Base-by-base conservation (phyloP, 2,888 invertebrate genomes). In the Cheilosia scutellata region DNA sequence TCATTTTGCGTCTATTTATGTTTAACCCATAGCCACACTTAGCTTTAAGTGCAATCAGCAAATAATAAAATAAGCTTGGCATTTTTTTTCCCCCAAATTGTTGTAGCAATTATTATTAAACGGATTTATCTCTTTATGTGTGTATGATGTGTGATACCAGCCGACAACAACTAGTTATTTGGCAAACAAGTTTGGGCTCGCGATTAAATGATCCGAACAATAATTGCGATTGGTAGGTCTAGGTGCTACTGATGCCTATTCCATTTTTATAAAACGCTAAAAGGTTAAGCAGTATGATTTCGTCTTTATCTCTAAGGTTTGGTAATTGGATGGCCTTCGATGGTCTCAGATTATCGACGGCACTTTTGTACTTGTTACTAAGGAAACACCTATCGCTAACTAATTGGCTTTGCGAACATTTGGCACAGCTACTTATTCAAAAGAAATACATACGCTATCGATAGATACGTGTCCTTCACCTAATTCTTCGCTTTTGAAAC, bases 391-490 rank as follows among this genome's bases (percentile, higher is more conserved):
- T 70, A 77, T 72, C 51, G 79, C 53, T 37, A 57, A 31, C 74
- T 79, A 84, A 84, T 84, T 84, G 83, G 75, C 53, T 84, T n/a
- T 44, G 58, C 57, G 55, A 42, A 70, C 65, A n/a, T 78, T 78
- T 78, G 78, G 78, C 66, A 83, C 72, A 55, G 62, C 40, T 49
- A 71, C 68, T 76, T 62, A 77, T 42, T 58, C 60, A 71, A 70
- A 57, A 65, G 47, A 82, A 33, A 53, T 20, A 58, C 57, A 44
- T 27, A 53, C 60, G 63, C 47, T 63, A 63, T 83, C 78, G 78
- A 74, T 51, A 20, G 20, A 37, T 2, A 47, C 33, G 60, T 75
- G 80, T 75, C 84, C 84, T 84, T 84, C 80, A 84, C 84, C 84
- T 29, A 84, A 75, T 84, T 84, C 84, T 76, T 84, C 71, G 63